Percentiles rank a stretch among this genome's conserved stretches.
Conservation (phyloP, 1,140 invertebrate species). For the Stegodyphus dumicola region DNA sequence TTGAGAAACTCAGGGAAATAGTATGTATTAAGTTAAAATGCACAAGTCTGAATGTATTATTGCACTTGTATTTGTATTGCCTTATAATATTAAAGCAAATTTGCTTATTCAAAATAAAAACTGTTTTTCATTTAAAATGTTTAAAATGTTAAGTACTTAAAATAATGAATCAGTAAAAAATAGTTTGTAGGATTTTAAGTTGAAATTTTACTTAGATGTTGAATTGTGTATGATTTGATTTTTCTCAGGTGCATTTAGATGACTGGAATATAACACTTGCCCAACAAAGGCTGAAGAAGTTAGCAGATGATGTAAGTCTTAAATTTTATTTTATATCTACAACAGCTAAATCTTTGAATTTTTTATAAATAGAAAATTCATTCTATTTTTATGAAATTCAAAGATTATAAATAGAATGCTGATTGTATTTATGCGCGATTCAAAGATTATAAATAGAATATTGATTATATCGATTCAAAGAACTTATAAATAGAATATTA, state of each 20-base stretch:
- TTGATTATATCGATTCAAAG: no score
- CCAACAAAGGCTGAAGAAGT: slow-evolving; percentile 64
- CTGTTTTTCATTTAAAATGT: no score
- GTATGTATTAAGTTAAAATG: slow-evolving; percentile 13
- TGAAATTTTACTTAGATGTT: no score
- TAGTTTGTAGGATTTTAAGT: no score
- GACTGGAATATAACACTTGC: slow-evolving; percentile 66
- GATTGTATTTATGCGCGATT: no score
- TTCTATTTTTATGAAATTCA: no score
- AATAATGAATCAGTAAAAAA: neutral
- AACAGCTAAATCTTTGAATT: no score
- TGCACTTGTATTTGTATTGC: neutral
- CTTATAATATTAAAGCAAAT: neutral
- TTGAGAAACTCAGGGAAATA: slow-evolving; percentile 43
- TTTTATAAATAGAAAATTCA: no score
- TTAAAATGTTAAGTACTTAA: neutral
- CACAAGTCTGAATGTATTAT: slow-evolving; percentile 15
- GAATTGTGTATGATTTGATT: neutral
- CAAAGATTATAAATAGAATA: no score
- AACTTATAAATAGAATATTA: no score
- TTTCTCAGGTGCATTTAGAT: slow-evolving; percentile 65
- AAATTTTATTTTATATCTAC: neutral
- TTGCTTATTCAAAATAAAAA: no score
- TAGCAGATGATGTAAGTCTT: slow-evolving; percentile 63
- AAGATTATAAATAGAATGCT: no score